Conservation (phyloP, 1,140 invertebrate species). For the Drosophila littoralis region DNA sequence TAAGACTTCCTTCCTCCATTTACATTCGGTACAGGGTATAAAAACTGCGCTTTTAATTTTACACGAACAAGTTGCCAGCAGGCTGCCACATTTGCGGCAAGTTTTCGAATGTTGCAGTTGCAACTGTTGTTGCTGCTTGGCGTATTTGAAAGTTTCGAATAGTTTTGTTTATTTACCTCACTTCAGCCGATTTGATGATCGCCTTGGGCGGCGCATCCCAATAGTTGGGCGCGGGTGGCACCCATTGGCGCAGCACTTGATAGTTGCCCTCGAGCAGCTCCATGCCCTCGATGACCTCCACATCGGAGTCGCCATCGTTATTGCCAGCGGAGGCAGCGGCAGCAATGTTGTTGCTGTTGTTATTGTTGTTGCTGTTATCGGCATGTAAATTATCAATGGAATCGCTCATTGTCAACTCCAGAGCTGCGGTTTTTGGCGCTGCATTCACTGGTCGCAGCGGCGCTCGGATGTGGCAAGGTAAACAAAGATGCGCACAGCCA, state of each 20-base stretch:
- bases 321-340: slow-evolving; percentile 33
- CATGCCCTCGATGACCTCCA: slow-evolving; percentile 83
- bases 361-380: slow-evolving; percentile 48
- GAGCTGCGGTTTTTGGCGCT: slow-evolving; percentile 61
- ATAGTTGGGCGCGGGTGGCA: slow-evolving; percentile 82
- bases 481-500: slow-evolving; percentile 78
- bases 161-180: slow-evolving; percentile 63
- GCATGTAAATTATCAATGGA: slow-evolving; percentile 68
- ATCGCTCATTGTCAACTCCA: slow-evolving; percentile 64
- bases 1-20: too few species aligned
- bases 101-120: slow-evolving; percentile 11
- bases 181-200: slow-evolving; percentile 83
- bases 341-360: slow-evolving; percentile 36
- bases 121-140: not conserved
- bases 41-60: slow-evolving; percentile 29
- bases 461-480: slow-evolving; percentile 25
- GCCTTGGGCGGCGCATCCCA: slow-evolving; percentile 84
- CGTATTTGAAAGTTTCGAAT: not conserved
- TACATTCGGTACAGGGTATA: not conserved
- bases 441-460: slow-evolving; percentile 53
- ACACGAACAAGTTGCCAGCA: slow-evolving; percentile 19
- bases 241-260: slow-evolving; percentile 81
- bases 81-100: slow-evolving; percentile 4
- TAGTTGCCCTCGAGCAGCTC: slow-evolving; percentile 83
- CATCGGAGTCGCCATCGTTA: slow-evolving; percentile 78